Evolutionary conservation across 2,888 invertebrate species (phyloP), one percentile per base, ranked within the genome.

Genomic region (Nemotelus nigrinus): DNA sequence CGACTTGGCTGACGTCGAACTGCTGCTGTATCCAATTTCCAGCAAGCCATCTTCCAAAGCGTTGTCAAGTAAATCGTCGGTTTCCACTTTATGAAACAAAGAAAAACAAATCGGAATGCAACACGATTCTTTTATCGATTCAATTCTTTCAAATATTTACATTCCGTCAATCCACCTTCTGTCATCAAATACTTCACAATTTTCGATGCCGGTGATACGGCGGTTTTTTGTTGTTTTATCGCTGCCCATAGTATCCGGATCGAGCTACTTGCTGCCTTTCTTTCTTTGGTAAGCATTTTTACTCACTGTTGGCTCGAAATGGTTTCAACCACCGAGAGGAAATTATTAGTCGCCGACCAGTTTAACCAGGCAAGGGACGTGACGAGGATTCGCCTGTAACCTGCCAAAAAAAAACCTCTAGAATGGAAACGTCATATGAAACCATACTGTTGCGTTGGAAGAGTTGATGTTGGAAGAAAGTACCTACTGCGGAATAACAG

Each of bases 41-140:
- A 74, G 25, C 41, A 74, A 44, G 3, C 72, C 72, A 58, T 74
- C 72, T 3, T 45, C 58, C 10, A 60, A 39, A 39, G 72, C 72
- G 8, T 74, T 47, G 7, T 47, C 3, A 2, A 74, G 8, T 3
- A 60, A 48, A 3, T 25, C 25, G 45, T 58, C 72, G 2, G 39
- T 45, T 74, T 74, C 58, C n/a, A 4, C 72, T 74, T 25, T 25
- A 25, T 25, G 25, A 25, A 25, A 25, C 25, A 25, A 25, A 25
- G 41, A 2, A 71, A 44, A 7, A 5, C 10, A 57, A 25, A 63
- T 43, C 63, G 25, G 25, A 63, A 7, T 63, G 10, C 25, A 68
- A 68, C 25, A 48, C 39, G 2, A 8, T 41, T 8, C 50, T 8
- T 7, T 41, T 3, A 63, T 63, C 5, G 41, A 10, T 47, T 47